Conservation (phyloP, 1,140 invertebrate species). For the Brachionus manjavacas region DNA sequence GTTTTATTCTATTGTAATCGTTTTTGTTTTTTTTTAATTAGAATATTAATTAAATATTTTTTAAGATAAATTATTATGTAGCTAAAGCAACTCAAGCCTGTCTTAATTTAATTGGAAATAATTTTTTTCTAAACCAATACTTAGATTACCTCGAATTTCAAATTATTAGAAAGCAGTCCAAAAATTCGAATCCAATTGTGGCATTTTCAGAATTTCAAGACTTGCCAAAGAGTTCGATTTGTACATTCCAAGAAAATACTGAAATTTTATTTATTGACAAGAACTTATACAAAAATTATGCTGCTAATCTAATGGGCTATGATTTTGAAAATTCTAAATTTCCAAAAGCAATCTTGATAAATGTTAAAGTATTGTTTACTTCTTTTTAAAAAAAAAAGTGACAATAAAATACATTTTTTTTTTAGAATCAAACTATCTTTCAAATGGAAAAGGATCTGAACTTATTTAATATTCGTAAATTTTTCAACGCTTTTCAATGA, state of each 20-base stretch:
- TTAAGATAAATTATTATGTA: neutral
- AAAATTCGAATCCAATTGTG: neutral
- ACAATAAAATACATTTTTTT: too few species aligned
- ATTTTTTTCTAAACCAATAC: neutral
- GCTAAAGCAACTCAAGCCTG: neutral
- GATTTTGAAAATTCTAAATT: neutral
- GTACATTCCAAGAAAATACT: neutral
- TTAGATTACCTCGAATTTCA: neutral
- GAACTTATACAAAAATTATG: neutral
- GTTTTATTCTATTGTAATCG: neutral
- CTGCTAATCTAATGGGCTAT: neutral
- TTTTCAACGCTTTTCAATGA: neutral
- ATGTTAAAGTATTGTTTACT: conserved; percentile 10
- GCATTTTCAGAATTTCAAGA: neutral
- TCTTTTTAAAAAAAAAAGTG: too few species aligned
- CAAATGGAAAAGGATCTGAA: neutral
- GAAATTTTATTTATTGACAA: neutral
- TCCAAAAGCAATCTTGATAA: neutral
- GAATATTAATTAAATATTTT: neutral
- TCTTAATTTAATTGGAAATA: neutral
- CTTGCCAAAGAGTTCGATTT: neutral
- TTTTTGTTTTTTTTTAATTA: neutral
- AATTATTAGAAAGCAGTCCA: neutral
- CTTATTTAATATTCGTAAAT: neutral
- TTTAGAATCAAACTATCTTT: neutral